phyloP scores from a whole-genome alignment of 2,797 vertebrate species.

The Anguilla obscura region DNA sequence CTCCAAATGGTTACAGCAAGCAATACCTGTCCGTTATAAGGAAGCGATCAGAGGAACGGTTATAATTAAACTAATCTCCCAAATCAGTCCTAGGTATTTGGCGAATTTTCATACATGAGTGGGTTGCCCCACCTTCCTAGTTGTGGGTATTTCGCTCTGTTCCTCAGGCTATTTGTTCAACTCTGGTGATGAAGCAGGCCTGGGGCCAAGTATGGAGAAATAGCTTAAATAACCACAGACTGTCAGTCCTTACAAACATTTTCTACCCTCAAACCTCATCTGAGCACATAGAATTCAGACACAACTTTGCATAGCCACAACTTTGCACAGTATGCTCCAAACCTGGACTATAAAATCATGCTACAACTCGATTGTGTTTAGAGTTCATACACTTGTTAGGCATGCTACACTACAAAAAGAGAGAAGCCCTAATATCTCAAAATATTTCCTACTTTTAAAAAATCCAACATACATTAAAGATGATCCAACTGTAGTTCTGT shows the following conservation, averaged over 20 bases:
- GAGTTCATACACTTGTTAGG: too few relatives aligned
- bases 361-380: too few relatives aligned
- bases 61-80: not conserved
- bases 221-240: not conserved
- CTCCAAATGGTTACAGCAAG: slow-evolving; percentile 47
- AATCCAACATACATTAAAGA: not conserved
- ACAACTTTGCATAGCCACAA: too few relatives aligned
- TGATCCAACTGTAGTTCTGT: not conserved
- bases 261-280: too few relatives aligned
- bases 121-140: not conserved
- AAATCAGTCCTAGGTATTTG: not conserved
- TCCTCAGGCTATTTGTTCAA: not conserved
- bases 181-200: not conserved
- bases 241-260: not conserved
- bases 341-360: too few relatives aligned
- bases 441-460: too few relatives aligned
- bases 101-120: not conserved
- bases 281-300: too few relatives aligned
- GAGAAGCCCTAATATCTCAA: too few relatives aligned
- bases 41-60: not conserved
- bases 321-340: too few relatives aligned
- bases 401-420: too few relatives aligned
- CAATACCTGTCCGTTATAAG: not conserved
- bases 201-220: not conserved
- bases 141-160: not conserved